Percentiles rank a stretch among this genome's conserved stretches.
Evolutionary conservation across 2,888 invertebrate species (phyloP).

Genomic region (Trissolcus brochymenae): DNA sequence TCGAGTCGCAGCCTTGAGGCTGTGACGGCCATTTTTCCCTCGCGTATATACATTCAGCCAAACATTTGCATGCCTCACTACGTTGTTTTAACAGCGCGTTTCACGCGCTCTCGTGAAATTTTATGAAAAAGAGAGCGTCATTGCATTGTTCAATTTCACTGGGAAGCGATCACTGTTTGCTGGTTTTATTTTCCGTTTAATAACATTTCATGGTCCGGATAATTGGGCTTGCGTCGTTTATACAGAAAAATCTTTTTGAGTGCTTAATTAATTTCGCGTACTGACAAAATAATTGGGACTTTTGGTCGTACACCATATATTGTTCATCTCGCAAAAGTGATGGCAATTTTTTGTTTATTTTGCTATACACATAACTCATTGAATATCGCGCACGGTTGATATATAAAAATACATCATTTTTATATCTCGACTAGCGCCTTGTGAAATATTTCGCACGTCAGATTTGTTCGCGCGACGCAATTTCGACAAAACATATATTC

Average conservation of each 20-base stretch:
- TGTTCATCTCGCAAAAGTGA: no score
- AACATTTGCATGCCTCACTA: constrained; percentile 21
- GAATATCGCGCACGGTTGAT: neutral
- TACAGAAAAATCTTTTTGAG: no score
- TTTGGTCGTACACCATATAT: no score
- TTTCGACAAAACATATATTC: constrained; percentile 36
- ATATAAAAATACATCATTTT: constrained; percentile 25
- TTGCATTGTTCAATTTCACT: neutral
- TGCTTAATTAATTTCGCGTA: no score
- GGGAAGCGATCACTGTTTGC: no score
- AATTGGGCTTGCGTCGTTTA: no score
- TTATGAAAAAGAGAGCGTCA: neutral
- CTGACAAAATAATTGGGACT: no score
- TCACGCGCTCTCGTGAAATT: constrained; percentile 1
- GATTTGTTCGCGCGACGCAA: constrained; percentile 33
- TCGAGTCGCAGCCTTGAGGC: constrained; percentile 32
- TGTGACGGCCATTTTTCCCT: constrained; percentile 9
- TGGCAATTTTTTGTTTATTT: neutral
- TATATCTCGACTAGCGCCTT: constrained; percentile 20
- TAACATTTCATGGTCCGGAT: no score
- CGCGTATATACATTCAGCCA: constrained; percentile 5
- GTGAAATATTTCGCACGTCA: constrained; percentile 33
- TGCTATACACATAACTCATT: neutral
- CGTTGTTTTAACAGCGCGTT: neutral
- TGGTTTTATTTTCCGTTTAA: no score